Evolutionary conservation across 2,888 invertebrate genomes (phyloP).

Genomic region (Phyto melanocephala): DNA sequence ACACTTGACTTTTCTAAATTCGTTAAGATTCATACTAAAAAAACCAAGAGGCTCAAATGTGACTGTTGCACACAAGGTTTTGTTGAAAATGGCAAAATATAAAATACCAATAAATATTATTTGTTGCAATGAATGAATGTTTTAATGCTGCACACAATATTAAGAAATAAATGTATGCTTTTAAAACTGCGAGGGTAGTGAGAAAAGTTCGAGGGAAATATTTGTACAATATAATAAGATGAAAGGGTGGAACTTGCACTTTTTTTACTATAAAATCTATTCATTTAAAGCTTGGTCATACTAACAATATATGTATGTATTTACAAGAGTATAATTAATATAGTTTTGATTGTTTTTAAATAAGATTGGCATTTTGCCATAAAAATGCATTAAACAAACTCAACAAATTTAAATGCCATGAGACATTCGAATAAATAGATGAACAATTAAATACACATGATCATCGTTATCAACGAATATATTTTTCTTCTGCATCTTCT

Average conservation of each 20-base stretch:
- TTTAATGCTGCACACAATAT: slow-evolving; percentile 26
- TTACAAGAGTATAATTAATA: no score
- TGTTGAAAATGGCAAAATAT: background rate
- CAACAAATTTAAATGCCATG: slow-evolving; percentile 14
- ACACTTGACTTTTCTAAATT: slow-evolving; percentile 49
- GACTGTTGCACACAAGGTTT: background rate
- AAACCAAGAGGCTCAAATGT: slow-evolving; percentile 7
- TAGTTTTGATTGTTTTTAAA: background rate
- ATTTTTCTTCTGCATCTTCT: background rate
- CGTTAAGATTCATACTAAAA: no score
- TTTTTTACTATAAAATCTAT: no score
- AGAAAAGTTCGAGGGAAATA: background rate
- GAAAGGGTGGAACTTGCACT: no score
- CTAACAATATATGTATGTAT: no score
- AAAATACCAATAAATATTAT: slow-evolving; percentile 26
- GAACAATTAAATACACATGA: background rate
- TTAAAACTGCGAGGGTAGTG: background rate
- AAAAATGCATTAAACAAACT: slow-evolving; percentile 24
- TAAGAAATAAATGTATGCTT: slow-evolving; percentile 7
- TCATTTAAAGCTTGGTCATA: no score
- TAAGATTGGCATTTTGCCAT: slow-evolving; percentile 47
- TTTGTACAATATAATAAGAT: no score
- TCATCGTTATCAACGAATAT: background rate
- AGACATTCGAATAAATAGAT: background rate
- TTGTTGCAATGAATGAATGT: slow-evolving; percentile 24